Base-by-base conservation (phyloP, 2,888 invertebrate genomes). In the Scaptomyza flava region DNA sequence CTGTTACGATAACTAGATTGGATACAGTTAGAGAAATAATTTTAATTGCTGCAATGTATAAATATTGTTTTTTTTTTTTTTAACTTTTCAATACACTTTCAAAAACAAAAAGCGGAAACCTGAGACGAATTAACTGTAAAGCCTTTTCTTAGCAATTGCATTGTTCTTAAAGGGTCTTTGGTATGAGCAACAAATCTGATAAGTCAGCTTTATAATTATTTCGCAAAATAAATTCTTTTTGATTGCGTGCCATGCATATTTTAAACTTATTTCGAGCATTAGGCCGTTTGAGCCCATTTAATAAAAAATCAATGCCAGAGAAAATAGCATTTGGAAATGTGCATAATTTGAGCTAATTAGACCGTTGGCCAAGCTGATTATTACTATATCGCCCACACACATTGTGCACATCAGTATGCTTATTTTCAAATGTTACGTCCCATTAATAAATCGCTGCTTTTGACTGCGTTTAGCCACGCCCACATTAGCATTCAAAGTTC, bases 331-430 rank as follows among this genome's bases (percentile, higher is more conserved):
- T 77, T 66, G 41, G 51, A 63, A 68, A 63, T 62, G 60, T 56
- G 84, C 72, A 86, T 80, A 81, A 86, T 75, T 62, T 65, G 9
- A 51, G 34, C 66, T 72, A 81, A 87, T 87, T 83, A 72, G 69
- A 51, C 30, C 52, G 38, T 52, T 46, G 60, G 33, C 59, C 78
- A 78, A 81, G 69, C 81, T 81, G 84, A 78, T 83, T 83, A 83
- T 81, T 86, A 23, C 2, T 23, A 50, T 81, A 46, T 53, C 41
- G 43, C 38, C 14, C 20, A 20, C 53, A 41, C 34, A 36, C 6
- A 51, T 27, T 38, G 17, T 41, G 12, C 8, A 17, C 38, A 53
- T 36, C 38, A 3, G 2, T 17, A 17, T 17, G 17, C 17, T 17
- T 23, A 4, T 30, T 77, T 60, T 68, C 51, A 34, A 46, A 59